Evolutionary conservation across 2,888 invertebrate species (phyloP).

Genomic region (Nymphalis c-album): DNA sequence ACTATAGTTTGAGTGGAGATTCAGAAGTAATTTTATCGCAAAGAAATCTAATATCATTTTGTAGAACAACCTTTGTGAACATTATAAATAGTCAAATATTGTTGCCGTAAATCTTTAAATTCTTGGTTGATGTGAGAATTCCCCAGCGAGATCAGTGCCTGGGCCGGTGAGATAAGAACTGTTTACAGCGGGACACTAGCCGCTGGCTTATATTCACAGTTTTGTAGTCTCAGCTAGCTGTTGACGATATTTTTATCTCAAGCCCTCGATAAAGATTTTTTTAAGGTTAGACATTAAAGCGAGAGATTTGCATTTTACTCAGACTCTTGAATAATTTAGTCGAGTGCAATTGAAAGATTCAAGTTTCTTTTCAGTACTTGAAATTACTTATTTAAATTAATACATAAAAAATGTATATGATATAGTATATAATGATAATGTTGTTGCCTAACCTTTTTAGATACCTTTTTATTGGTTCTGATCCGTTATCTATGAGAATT

Average conservation of each 20-base stretch:
- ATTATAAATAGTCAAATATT: background rate
- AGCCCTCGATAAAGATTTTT: constrained; percentile 25
- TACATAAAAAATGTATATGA: too few species aligned
- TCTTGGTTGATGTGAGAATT: constrained; percentile 22
- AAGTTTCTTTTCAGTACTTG: background rate
- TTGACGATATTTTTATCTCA: constrained; percentile 48
- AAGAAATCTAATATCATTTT: background rate
- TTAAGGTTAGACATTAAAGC: constrained; percentile 21
- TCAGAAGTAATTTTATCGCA: too few species aligned
- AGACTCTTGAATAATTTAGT: constrained; percentile 17
- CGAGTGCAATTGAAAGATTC: constrained; percentile 16
- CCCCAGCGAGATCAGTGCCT: constrained; percentile 54
- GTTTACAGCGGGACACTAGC: constrained; percentile 57
- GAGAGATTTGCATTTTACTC: constrained; percentile 19
- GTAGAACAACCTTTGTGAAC: background rate
- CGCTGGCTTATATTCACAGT: constrained; percentile 50
- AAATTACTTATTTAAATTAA: too few species aligned
- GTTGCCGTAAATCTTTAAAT: constrained; percentile 10
- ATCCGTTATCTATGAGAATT: background rate
- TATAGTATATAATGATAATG: too few species aligned
- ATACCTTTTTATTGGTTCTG: too few species aligned
- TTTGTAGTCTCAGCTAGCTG: constrained; percentile 49
- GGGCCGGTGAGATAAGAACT: constrained; percentile 60
- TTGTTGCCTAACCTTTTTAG: too few species aligned
- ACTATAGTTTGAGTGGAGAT: too few species aligned